These are phyloP conservation scores for Gambelia wislizenii DNA, from an alignment of 2,797 vertebrate genomes.

Conservation along the genomic window DNA sequence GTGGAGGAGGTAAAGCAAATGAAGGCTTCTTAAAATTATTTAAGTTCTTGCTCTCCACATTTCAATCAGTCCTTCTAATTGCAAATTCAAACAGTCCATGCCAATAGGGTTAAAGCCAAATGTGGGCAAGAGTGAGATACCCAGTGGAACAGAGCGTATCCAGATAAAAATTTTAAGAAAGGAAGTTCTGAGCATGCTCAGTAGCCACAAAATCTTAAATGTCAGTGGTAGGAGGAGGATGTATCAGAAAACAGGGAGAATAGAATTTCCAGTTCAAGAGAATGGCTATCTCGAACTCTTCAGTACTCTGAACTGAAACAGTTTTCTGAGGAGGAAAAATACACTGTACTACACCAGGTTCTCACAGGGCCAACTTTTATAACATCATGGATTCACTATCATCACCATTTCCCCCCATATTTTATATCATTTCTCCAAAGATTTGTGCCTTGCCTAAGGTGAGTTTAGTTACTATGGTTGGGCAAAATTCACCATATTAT, in stretches of 20 bases:
- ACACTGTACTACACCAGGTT: not conserved
- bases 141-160: not conserved
- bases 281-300: not conserved
- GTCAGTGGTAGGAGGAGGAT: not conserved
- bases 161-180: no score
- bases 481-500: not conserved
- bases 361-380: not conserved
- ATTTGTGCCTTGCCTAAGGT: no score
- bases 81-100: not conserved
- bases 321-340: not conserved
- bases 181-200: not conserved
- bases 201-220: not conserved
- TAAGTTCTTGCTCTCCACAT: not conserved
- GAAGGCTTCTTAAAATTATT: slow-evolving; percentile 1
- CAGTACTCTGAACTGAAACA: not conserved
- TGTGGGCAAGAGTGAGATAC: not conserved
- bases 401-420: not conserved
- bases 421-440: not conserved
- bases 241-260: not conserved
- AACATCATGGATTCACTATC: not conserved
- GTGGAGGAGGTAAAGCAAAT: not conserved
- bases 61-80: not conserved
- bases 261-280: not conserved
- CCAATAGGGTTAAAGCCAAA: not conserved
- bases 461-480: not conserved